Base-by-base conservation (phyloP, 2,888 invertebrate genomes). In the Drosophila percnosoma region DNA sequence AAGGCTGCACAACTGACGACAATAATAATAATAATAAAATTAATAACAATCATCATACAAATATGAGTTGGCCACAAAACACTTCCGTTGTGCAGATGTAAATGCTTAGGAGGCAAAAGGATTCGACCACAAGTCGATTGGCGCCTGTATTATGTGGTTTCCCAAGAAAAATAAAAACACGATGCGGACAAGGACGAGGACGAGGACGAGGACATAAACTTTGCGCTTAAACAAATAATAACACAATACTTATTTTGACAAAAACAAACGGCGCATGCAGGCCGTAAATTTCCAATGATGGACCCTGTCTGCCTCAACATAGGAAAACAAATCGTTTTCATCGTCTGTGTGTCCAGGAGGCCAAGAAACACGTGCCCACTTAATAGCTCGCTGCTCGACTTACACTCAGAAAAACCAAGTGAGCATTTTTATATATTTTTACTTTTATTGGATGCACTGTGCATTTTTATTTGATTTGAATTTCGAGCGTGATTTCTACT, bases 291-390 rank as follows among this genome's bases (percentile, higher is more conserved):
- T 76, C 63, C 60, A 57, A 63, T 42, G 65, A 73, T 73, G 75
- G 84, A 64, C 84, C 68, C 55, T 38, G 36, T 81, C 78, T 80
- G 81, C 78, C 78, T 53, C 77, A 42, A 24, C 69, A 65, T 74
- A 82, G 72, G 67, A 89, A 61, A 89, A 85, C 85, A 85, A 89
- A 79, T 80, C 85, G 85, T 55, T 81, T 81, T 74, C 54, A 54
- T 36, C 54, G 24, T 54, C 76, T 73, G 61, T 72, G 65, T 33
- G 60, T 61, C 73, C 66, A 66, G 42, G 24, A 40, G 42, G 38
- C 40, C 29, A 54, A 52, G 74, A 68, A 87, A 89, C 85, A 85
- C 85, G 85, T 85, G 85, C 89, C 85, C 87, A 89, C 87, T 85
- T 82, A 79, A 87, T 79, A 89, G 38, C 51, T 66, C 38, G 60